Percentiles rank a stretch among this genome's conserved stretches.
Evolutionary conservation across 2,888 invertebrate genomes (phyloP).

Genomic region (Eurois occulta): DNA sequence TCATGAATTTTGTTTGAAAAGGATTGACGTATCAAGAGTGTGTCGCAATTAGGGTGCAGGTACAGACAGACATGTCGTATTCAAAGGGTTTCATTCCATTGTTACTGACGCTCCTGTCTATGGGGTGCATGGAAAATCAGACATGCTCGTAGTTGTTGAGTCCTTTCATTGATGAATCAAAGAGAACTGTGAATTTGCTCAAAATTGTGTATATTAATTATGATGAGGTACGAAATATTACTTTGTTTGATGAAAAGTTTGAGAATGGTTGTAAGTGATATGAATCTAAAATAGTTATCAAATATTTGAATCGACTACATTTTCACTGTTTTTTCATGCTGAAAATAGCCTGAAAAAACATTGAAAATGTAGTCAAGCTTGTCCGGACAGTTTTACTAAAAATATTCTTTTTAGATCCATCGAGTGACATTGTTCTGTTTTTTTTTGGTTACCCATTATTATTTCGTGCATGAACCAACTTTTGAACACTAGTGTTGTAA

Average conservation of each 20-base stretch:
- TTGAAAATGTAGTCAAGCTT: background rate
- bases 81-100: slow-evolving; percentile 30
- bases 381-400: background rate
- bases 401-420: background rate
- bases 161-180: slow-evolving; percentile 9
- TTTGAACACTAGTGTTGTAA: background rate
- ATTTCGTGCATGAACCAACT: background rate
- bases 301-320: no score
- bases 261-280: background rate
- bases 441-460: background rate
- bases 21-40: slow-evolving; percentile 3
- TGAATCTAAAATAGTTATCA: no score
- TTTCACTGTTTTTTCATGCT: no score
- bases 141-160: background rate
- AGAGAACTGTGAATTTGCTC: background rate
- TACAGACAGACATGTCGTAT: slow-evolving; percentile 2
- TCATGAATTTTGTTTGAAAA: slow-evolving; percentile 5
- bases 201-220: background rate
- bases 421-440: background rate
- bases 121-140: slow-evolving; percentile 21
- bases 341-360: no score
- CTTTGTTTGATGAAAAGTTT: background rate
- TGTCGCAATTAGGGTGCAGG: background rate
- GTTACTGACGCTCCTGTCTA: slow-evolving; percentile 1
- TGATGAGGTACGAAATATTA: background rate